These are phyloP conservation scores for Todus mexicanus DNA, from an alignment of 2,797 vertebrate species.

Conservation along the genomic window DNA sequence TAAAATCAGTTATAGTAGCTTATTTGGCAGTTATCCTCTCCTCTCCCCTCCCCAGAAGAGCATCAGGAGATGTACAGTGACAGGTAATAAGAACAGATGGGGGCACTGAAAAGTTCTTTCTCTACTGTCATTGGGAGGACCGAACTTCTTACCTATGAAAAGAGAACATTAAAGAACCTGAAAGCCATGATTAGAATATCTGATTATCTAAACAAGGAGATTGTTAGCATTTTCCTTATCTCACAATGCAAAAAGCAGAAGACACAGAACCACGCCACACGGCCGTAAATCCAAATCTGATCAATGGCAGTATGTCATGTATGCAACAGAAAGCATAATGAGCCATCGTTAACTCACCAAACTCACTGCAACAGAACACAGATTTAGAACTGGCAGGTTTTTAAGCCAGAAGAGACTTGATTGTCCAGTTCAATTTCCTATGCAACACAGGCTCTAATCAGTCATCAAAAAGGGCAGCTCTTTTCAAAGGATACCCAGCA, in stretches of 20 bases:
- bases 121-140: not conserved
- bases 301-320: not conserved
- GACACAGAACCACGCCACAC: not conserved
- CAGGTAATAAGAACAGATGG: not conserved
- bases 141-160: not conserved
- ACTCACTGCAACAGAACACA: not conserved
- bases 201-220: not conserved
- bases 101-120: not conserved
- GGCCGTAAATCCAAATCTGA: not conserved
- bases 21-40: not conserved
- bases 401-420: not conserved
- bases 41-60: not conserved
- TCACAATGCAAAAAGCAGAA: not conserved
- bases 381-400: not conserved
- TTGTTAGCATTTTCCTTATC: not conserved
- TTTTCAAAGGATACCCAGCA: not conserved
- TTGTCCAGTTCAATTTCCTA: not conserved
- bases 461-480: not conserved
- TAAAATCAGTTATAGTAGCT: not conserved
- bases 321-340: not conserved
- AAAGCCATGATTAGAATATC: not conserved
- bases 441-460: not conserved
- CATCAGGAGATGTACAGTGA: not conserved
- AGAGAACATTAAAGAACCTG: not conserved
- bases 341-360: not conserved